Conservation (phyloP, 2,888 invertebrate species). For the Conomelus anceps region DNA sequence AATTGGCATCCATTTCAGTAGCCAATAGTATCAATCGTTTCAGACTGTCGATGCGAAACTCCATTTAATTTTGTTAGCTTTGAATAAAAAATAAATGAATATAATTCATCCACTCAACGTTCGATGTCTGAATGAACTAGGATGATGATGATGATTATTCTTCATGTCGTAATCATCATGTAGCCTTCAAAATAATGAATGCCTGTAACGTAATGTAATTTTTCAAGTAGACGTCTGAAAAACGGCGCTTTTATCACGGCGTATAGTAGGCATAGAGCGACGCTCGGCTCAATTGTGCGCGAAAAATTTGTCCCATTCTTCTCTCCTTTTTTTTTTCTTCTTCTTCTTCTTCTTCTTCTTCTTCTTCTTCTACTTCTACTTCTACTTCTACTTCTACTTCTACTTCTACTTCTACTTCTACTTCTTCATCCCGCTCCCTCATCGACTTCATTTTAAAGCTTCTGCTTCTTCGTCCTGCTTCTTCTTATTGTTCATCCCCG, state of each 20-base stretch:
- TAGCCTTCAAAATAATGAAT: background rate
- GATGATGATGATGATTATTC: background rate
- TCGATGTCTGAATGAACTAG: background rate
- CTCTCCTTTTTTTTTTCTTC: background rate
- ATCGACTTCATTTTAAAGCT: background rate
- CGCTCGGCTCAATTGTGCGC: background rate
- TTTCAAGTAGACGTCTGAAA: background rate
- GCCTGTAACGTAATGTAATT: background rate
- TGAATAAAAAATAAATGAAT: too few species aligned
- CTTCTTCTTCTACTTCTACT: background rate
- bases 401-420: background rate
- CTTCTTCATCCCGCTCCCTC: background rate
- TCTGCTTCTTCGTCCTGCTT: background rate
- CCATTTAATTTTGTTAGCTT: too few species aligned
- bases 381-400: background rate
- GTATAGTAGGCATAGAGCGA: background rate
- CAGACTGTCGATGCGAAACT: too few species aligned
- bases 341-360: background rate
- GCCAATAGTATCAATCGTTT: too few species aligned
- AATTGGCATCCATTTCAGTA: too few species aligned
- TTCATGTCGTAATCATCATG: background rate
- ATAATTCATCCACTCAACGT: background rate
- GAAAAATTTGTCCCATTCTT: background rate
- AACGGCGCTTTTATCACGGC: background rate
- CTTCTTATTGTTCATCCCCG: background rate